Conservation (phyloP, 2,888 invertebrate species). For the Leucania comma region DNA sequence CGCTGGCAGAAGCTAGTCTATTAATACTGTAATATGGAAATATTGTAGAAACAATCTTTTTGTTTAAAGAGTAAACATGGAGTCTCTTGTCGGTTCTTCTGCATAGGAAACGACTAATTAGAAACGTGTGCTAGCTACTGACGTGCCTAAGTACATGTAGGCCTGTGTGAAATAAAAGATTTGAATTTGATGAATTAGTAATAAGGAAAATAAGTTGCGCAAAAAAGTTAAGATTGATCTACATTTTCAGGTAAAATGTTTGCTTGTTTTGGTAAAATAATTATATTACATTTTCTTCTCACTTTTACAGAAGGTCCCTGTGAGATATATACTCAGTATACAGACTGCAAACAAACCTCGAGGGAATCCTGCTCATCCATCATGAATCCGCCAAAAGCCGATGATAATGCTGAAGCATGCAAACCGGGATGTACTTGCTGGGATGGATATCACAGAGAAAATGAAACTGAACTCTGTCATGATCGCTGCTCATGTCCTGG, state of each 20-base stretch:
- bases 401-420: not conserved
- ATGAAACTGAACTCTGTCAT: not conserved
- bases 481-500: not conserved
- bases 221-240: not conserved
- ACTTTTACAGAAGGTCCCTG: conserved; percentile 1
- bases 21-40: no score
- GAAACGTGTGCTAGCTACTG: no score
- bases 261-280: no score
- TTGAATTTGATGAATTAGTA: no score
- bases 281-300: not conserved
- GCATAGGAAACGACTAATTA: no score
- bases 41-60: no score
- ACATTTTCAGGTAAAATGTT: not conserved
- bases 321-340: not conserved
- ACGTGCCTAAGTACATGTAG: no score
- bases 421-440: conserved; percentile 4
- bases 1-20: no score
- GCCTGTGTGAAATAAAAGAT: no score
- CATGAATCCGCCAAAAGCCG: not conserved
- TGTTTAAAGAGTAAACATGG: no score
- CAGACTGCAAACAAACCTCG: not conserved
- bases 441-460: conserved; percentile 6
- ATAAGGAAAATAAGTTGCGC: not conserved
- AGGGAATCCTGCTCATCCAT: conserved; percentile 10
- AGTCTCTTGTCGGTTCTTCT: no score